Percentiles rank a stretch among this genome's conserved stretches.
Evolutionary conservation across 2,113 vertebrate species (phyloP).

Genomic region (Pao palembangensis): DNA sequence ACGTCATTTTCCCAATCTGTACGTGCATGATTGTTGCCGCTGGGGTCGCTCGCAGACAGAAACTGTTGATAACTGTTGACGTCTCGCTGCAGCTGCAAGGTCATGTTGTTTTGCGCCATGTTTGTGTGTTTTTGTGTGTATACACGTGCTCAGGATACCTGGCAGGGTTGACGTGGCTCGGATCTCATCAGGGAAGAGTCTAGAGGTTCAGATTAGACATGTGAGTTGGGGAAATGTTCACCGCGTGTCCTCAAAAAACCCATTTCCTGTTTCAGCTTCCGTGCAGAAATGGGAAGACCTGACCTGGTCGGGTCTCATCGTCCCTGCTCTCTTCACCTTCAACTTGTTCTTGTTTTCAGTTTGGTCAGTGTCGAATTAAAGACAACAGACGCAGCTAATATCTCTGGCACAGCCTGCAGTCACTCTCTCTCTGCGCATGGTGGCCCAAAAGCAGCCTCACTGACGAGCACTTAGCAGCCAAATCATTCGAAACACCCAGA

Average conservation of each 20-base stretch:
- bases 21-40: no score
- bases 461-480: conserved; percentile 29
- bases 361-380: conserved; percentile 42
- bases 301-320: neutral
- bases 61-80: no score
- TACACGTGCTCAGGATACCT: conserved; percentile 24
- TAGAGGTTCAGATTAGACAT: conserved; percentile 49
- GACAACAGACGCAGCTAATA: conserved; percentile 30
- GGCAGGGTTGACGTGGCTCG: conserved; percentile 36
- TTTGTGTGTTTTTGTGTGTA: conserved; percentile 45
- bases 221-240: conserved; percentile 42
- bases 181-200: conserved; percentile 49
- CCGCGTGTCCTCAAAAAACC: conserved; percentile 27
- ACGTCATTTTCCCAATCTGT: no score
- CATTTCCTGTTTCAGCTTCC: neutral
- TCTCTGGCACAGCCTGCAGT: conserved; percentile 32
- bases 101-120: conserved; percentile 47
- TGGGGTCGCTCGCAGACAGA: no score
- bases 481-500: conserved; percentile 31
- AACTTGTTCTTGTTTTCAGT: conserved; percentile 25
- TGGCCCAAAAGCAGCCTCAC: conserved; percentile 26
- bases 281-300: no score
- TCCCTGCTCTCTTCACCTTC: conserved; percentile 26
- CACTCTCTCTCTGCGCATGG: conserved; percentile 5
- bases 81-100: conserved; percentile 56